These are phyloP conservation scores for Homarus americanus DNA, from an alignment of 1,140 invertebrate genomes.

Conservation along the genomic window DNA sequence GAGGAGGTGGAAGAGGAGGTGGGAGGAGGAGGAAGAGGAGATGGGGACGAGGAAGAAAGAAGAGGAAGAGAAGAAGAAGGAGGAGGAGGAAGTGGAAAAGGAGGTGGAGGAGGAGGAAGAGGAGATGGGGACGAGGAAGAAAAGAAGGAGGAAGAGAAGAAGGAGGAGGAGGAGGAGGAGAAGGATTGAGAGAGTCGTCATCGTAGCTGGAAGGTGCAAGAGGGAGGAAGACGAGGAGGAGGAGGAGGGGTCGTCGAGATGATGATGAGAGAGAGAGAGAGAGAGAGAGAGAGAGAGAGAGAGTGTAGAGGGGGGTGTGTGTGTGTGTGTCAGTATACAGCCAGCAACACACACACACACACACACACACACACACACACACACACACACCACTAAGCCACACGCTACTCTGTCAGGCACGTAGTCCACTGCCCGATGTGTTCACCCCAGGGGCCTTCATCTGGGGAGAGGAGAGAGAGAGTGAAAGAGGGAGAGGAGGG, in stretches of 20 bases:
- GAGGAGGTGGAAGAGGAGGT: background rate
- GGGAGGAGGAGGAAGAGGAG: background rate
- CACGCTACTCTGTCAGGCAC: too few species aligned
- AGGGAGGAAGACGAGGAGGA: background rate
- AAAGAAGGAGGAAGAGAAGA: background rate
- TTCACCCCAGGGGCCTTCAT: too few species aligned
- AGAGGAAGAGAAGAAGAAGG: background rate
- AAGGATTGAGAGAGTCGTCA: too few species aligned
- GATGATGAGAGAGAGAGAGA: constrained; percentile 3
- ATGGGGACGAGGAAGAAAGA: background rate
- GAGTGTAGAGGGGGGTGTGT: too few species aligned
- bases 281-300: background rate
- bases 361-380: too few species aligned
- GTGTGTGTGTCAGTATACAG: too few species aligned
- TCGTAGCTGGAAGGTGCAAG: too few species aligned
- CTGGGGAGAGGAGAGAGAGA: background rate
- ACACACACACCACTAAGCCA: too few species aligned
- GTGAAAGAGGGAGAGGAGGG: background rate
- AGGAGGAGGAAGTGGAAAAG: background rate
- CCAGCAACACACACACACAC: too few species aligned
- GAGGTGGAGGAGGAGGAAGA: background rate
- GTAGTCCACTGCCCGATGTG: too few species aligned
- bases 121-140: background rate
- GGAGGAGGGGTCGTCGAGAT: background rate
- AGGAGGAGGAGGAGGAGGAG: constrained; percentile 32